Evolutionary conservation across 2,797 vertebrate species (phyloP).

Genomic region (Martes flavigula): DNA sequence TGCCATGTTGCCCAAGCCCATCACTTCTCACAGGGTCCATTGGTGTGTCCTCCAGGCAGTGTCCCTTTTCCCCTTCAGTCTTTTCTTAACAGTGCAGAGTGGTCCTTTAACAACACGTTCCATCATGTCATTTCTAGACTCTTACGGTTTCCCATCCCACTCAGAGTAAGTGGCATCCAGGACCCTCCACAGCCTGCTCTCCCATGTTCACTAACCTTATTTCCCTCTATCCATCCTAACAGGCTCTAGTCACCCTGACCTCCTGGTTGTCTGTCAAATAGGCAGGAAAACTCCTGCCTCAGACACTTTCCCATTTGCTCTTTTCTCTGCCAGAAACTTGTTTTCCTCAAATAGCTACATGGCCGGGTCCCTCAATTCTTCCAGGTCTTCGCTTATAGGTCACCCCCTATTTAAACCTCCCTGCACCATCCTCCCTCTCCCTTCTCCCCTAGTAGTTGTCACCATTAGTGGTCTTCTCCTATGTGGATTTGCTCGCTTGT

Average conservation of each 20-base stretch:
- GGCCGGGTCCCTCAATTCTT: rapidly evolving
- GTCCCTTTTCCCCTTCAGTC: neutral
- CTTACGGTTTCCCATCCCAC: neutral
- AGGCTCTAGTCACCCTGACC: neutral
- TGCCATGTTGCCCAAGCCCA: too few relatives aligned
- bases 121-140: neutral
- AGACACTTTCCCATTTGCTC: too few relatives aligned
- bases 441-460: neutral
- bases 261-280: neutral
- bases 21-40: neutral
- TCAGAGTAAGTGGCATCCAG: neutral
- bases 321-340: neutral
- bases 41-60: neutral
- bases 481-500: neutral
- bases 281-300: neutral
- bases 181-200: neutral
- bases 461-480: neutral
- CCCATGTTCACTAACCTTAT: neutral
- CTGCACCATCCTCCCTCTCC: neutral
- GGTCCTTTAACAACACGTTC: neutral
- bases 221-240: too few relatives aligned
- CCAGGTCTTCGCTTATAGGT: neutral
- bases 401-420: neutral
- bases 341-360: neutral
- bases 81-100: neutral